Percentiles rank a stretch among this genome's conserved stretches.
Evolutionary conservation across 2,113 vertebrate genomes (phyloP).

Genomic region (Neolamprologus sp.): DNA sequence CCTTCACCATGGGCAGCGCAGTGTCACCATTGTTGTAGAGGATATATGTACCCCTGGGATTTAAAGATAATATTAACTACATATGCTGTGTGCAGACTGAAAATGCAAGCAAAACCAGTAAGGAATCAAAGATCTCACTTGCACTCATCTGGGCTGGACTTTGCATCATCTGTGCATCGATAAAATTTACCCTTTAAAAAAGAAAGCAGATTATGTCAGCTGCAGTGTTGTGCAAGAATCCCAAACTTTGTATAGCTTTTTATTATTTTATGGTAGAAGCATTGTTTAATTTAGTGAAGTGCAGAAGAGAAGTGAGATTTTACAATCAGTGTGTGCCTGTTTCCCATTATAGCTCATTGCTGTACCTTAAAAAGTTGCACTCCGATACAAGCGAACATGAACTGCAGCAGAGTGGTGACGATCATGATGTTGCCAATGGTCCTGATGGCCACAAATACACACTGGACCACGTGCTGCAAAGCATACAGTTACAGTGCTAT

Average conservation of each 20-base stretch:
- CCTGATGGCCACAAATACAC: constrained; percentile 96
- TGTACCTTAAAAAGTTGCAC: constrained; percentile 96
- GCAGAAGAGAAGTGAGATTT: not conserved
- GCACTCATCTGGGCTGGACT: constrained; percentile 90
- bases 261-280: not conserved
- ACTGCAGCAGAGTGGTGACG: constrained; percentile 95
- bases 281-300: not conserved
- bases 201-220: not conserved
- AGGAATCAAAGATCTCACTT: constrained; percentile 67
- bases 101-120: not conserved
- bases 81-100: not conserved
- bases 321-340: not conserved
- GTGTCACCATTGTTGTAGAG: constrained; percentile 93
- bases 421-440: constrained; percentile 99
- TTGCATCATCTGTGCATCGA: constrained; percentile 93
- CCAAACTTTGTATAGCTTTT: not conserved
- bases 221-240: too few relatives aligned
- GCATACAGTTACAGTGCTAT: not conserved
- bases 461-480: constrained; percentile 92
- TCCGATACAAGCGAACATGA: constrained; percentile 98
- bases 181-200: constrained; percentile 86
- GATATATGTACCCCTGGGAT: constrained; percentile 83
- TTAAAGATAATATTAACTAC: not conserved
- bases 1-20: constrained; percentile 81
- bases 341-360: not conserved